Evolutionary conservation across 2,797 vertebrate genomes (phyloP), one percentile per base, ranked within the genome.

Genomic region (Falco biarmicus): DNA sequence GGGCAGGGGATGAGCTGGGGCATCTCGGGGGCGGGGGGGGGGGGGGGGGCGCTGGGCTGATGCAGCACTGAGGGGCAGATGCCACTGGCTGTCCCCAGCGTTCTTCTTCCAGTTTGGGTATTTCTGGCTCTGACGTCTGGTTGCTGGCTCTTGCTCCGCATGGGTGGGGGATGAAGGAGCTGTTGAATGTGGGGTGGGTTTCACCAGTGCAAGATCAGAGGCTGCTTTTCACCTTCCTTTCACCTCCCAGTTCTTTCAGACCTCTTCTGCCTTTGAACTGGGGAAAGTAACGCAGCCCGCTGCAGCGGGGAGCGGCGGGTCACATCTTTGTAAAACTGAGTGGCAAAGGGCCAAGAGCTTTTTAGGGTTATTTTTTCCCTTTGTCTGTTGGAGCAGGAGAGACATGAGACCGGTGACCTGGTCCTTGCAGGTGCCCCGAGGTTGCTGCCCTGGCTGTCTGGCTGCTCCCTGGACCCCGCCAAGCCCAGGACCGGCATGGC

Each of bases 401-500:
- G 22, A 51, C 0, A 0, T 57, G 51, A 26, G 17, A 26, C 10
- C 1, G 1, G 11, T 25, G 47, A 37, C 24, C 61, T 24, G 39
- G 12, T 56, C 14, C n/a, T 60, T 31, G 32, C 39, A n/a, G 78
- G 17, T 60, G 43, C 19, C 5, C 6, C 0, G 8, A 50, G 32
- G 71, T 15, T 13, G 37, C 53, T 82, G 61, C 51, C n/a, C 75
- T 9, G 20, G 19, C 13, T 5, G 1, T n/a, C 74, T 24, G 6
- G n/a, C 39, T 25, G 43, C 51, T 70, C 7, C 0, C 26, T 2
- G 6, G n/a, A 16, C 15, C 6, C 57, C 7, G 1, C 32, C 3
- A 59, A 41, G 21, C 34, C 31, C 64, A 59, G 64, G 19, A 53
- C 22, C 5, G 4, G 22, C 0, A 4, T 21, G 65, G 22, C 75